Percentiles rank a stretch among this genome's conserved stretches.
Evolutionary conservation across 1,140 invertebrate genomes (phyloP).

Genomic region (honey bee (Apis mellifera)): DNA sequence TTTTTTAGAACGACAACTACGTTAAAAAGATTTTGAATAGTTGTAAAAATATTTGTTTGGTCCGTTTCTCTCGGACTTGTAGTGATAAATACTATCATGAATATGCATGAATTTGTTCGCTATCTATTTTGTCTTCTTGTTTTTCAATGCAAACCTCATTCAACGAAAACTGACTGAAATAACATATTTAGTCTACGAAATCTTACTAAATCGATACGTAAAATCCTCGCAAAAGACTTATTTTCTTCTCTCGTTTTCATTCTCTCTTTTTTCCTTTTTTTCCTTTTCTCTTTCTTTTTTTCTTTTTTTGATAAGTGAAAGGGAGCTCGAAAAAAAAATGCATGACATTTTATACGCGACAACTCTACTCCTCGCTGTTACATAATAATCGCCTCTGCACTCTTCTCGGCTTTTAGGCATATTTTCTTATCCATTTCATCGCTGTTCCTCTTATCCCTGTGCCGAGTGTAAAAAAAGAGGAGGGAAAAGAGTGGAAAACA

Average conservation of each 20-base stretch:
- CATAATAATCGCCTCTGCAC: constrained; percentile 11
- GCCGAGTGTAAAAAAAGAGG: background rate
- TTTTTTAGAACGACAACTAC: background rate
- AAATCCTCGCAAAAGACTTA: background rate
- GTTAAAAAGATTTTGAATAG: no score
- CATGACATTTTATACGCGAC: background rate
- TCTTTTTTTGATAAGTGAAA: background rate
- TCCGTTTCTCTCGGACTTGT: no score
- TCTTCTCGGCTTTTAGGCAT: constrained; percentile 15
- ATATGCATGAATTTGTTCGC: background rate
- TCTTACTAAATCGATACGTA: background rate
- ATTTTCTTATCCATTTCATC: constrained; percentile 41
- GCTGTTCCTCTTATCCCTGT: background rate
- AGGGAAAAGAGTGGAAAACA: background rate
- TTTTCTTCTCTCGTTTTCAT: background rate
- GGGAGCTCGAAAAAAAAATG: background rate
- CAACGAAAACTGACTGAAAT: background rate
- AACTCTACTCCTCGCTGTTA: constrained; percentile 9
- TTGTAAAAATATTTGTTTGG: no score
- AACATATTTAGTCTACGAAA: background rate
- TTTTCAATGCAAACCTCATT: background rate
- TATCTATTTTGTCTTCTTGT: background rate
- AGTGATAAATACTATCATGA: background rate
- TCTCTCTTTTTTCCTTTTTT: background rate
- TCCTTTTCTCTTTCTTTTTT: background rate